phyloP scores from a whole-genome alignment of 30 jellyfish, hydroid and myxozoan genomes.

The Hydra vulgaris region DNA sequence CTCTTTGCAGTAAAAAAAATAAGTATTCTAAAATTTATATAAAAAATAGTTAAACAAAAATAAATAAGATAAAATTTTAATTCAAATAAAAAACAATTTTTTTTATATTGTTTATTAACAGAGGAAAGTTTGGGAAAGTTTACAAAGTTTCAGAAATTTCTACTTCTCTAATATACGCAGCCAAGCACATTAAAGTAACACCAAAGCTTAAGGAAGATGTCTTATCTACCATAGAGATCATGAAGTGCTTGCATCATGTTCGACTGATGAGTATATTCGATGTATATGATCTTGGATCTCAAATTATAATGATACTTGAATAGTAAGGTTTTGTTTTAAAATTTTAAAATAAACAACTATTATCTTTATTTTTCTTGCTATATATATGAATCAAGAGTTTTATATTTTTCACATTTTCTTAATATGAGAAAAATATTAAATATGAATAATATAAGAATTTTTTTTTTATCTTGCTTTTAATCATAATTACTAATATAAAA shows the following conservation, averaged over 20 bases:
- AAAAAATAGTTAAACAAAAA: too few species aligned
- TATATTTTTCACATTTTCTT: not conserved
- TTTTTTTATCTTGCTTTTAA: too few species aligned
- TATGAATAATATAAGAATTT: too few species aligned
- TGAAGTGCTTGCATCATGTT: constrained; percentile 55
- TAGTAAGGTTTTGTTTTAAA: constrained; percentile 32
- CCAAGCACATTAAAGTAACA: constrained; percentile 59
- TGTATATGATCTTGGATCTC: constrained; percentile 62
- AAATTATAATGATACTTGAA: constrained; percentile 63
- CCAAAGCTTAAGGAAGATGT: constrained; percentile 66
- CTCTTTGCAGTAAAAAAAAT: too few species aligned
- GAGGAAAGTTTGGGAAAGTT: constrained; percentile 87
- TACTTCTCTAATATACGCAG: constrained; percentile 60
- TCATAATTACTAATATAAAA: too few species aligned
- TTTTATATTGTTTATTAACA: too few species aligned
- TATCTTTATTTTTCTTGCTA: too few species aligned
- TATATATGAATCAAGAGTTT: not conserved
- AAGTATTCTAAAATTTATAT: too few species aligned
- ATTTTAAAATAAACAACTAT: too few species aligned
- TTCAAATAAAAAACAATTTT: too few species aligned
- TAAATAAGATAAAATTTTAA: too few species aligned
- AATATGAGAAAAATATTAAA: not conserved
- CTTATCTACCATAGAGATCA: constrained; percentile 39
- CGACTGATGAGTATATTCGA: constrained; percentile 51
- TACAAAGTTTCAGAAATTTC: constrained; percentile 46